phyloP scores from a whole-genome alignment of 2,888 invertebrate genomes.

The Stegophylla sp. region DNA sequence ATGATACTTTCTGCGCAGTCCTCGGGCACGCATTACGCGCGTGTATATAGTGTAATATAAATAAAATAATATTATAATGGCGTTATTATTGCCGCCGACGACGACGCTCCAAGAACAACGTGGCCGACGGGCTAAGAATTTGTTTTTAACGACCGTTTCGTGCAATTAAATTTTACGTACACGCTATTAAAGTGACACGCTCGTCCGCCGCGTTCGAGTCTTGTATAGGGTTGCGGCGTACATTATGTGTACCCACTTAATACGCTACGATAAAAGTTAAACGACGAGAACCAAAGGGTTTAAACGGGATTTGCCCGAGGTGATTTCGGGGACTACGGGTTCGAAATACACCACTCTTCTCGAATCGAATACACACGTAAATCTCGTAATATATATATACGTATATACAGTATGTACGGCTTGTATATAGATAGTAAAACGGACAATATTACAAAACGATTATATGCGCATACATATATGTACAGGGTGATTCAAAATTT shows the following conservation, averaged over 20 bases:
- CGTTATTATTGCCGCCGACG: no score
- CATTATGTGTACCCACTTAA: background rate
- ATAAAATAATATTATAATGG: no score
- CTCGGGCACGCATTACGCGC: no score
- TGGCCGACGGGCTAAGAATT: no score
- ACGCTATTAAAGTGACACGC: no score
- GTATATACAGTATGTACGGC: background rate
- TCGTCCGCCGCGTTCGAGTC: no score
- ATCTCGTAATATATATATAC: background rate
- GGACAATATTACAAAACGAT: background rate
- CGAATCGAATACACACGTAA: background rate
- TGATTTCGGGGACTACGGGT: background rate
- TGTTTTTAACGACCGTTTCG: no score
- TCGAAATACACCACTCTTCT: background rate
- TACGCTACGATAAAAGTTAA: conserved; percentile 6
- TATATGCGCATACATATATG: background rate
- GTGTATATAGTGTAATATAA: no score
- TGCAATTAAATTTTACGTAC: no score
- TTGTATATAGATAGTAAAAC: background rate
- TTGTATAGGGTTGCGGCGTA: background rate
- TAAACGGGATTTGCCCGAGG: background rate
- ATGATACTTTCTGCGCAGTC: no score
- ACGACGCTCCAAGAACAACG: no score
- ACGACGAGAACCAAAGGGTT: background rate
- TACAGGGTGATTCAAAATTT: no score